phyloP scores from a whole-genome alignment of 2,113 vertebrate species.

The Sigmodon hispidus region DNA sequence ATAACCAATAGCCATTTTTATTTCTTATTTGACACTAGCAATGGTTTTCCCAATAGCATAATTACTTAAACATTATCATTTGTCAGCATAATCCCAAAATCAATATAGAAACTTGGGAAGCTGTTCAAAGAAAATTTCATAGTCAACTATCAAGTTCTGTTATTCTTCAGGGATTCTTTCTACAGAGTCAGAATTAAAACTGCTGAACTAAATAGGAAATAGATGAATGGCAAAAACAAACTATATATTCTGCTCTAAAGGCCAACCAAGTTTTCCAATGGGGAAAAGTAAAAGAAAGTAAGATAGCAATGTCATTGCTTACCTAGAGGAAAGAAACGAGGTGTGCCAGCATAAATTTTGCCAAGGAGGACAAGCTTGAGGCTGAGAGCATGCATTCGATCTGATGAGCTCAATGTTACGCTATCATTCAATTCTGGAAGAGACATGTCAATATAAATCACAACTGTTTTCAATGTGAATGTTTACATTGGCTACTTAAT shows the following conservation, averaged over 20 bases:
- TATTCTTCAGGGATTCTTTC: not conserved
- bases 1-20: not conserved
- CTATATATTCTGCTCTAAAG: not conserved
- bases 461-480: not conserved
- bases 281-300: not conserved
- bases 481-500: slow-evolving; percentile 42
- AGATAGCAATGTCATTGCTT: slow-evolving; percentile 58
- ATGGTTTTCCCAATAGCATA: not conserved
- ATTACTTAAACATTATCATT: not conserved
- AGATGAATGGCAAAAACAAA: not conserved
- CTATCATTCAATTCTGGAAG: slow-evolving; percentile 92
- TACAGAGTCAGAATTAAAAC: not conserved
- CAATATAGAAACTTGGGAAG: not conserved
- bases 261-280: not conserved
- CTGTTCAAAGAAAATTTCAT: slow-evolving; percentile 3
- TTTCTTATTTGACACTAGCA: not conserved
- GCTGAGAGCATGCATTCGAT: slow-evolving; percentile 95
- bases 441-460: not conserved
- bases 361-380: slow-evolving; percentile 95
- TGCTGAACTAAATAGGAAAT: not conserved
- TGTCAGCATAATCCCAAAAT: not conserved
- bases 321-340: slow-evolving; percentile 98
- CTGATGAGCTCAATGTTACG: slow-evolving; percentile 89
- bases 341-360: slow-evolving; percentile 95
- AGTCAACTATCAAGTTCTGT: not conserved